Evolutionary conservation across 2,888 invertebrate genomes (phyloP), one percentile per base, ranked within the genome.

Genomic region (Ethmia dodecea): DNA sequence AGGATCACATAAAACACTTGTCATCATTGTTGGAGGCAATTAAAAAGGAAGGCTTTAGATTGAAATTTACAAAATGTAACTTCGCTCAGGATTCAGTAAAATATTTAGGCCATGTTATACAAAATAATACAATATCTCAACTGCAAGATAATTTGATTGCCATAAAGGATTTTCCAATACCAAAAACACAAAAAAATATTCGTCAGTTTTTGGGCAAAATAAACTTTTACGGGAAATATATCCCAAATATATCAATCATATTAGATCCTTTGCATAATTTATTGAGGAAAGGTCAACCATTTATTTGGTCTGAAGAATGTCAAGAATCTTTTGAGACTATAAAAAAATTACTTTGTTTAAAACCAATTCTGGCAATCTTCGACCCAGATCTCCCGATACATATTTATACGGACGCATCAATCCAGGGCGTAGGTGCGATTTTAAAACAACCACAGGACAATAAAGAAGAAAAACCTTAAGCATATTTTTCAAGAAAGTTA

Each of bases 371-470:
- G 9, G 38, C 37, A 31, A 53, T 53, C n/a, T 52, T 43, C 40
- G 52, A 50, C 35, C 28, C 15, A 22, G 14, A 47, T 15, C 35
- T 49, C 16, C 51, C 49, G 10, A 54, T 56, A 8, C 25, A 45
- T 9, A 54, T 52, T 25, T 50, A 51, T 28, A 52, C 50, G 6
- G 53, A 52, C 38, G 52, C 47, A n/a, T n/a, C n/a, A n/a, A n/a
- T n/a, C n/a, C n/a, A n/a, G n/a, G n/a, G n/a, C n/a, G n/a, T n/a
- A n/a, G n/a, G n/a, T n/a, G n/a, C n/a, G n/a, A n/a, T n/a, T n/a
- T n/a, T n/a, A n/a, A n/a, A 5, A 15, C n/a, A n/a, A n/a, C n/a
- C n/a, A n/a, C n/a, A n/a, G n/a, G n/a, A n/a, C n/a, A n/a, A n/a
- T n/a, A n/a, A n/a, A n/a, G n/a, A n/a, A n/a, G n/a, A n/a, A n/a